Evolutionary conservation across 1,140 invertebrate genomes (phyloP).

Genomic region (Carposina sasakii): DNA sequence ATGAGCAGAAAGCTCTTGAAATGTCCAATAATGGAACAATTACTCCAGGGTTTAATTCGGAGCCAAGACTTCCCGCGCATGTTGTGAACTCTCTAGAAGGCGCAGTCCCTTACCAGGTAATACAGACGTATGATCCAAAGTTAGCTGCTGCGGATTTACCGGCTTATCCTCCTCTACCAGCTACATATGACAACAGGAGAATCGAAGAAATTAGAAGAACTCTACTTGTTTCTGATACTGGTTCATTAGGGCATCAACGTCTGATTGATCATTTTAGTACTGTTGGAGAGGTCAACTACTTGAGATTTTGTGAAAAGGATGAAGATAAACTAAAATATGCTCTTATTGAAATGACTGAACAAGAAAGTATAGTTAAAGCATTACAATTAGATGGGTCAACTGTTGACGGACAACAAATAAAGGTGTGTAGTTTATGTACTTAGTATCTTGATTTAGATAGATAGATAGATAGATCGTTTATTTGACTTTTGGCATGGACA

Average conservation of each 20-base stretch:
- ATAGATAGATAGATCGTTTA: not conserved
- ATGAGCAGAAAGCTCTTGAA: conserved; percentile 94
- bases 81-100: conserved; percentile 92
- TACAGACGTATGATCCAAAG: conserved; percentile 93
- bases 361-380: conserved; percentile 89
- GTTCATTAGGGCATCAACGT: conserved; percentile 77
- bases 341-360: conserved; percentile 95
- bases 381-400: conserved; percentile 88
- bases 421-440: conserved; percentile 36
- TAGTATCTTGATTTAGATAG: not conserved
- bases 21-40: conserved; percentile 90
- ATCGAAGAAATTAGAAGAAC: conserved; percentile 94
- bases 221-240: conserved; percentile 45
- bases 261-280: conserved; percentile 88
- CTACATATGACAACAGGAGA: conserved; percentile 89
- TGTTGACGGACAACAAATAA: conserved; percentile 76
- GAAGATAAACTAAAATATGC: conserved; percentile 84
- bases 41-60: conserved; percentile 83
- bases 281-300: conserved; percentile 96
- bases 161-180: conserved; percentile 93
- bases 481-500: not conserved
- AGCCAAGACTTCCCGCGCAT: conserved; percentile 90
- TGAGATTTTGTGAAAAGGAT: conserved; percentile 91
- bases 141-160: conserved; percentile 88
- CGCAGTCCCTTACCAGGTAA: conserved; percentile 85